These are phyloP conservation scores for Crotophaga sulcirostris DNA, from an alignment of 2,113 vertebrate species.

Conservation along the genomic window DNA sequence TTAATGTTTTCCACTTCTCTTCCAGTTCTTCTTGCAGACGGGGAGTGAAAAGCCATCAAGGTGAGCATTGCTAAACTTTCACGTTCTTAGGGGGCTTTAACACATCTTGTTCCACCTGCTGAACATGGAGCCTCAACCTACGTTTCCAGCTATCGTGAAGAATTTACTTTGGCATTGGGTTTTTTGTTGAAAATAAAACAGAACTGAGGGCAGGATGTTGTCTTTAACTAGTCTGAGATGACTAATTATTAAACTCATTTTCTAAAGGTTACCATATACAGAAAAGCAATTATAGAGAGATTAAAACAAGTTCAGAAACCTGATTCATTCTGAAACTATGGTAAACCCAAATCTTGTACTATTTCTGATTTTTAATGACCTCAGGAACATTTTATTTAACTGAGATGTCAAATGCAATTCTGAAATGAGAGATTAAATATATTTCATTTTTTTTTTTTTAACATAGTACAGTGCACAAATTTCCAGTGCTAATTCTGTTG, in stretches of 20 bases:
- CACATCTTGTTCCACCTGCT: background rate
- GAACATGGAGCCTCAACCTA: background rate
- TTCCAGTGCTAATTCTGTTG: conserved; percentile 55
- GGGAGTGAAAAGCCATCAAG: background rate
- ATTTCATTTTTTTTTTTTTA: background rate
- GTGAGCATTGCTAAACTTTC: background rate
- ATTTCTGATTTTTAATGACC: conserved; percentile 76
- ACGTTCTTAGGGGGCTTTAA: background rate
- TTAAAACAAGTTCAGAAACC: conserved; percentile 71
- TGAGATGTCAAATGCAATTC: conserved; percentile 68
- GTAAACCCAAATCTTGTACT: conserved; percentile 63
- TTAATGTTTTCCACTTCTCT: background rate
- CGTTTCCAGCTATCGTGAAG: background rate
- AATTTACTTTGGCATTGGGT: conserved; percentile 52
- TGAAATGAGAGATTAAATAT: conserved; percentile 66
- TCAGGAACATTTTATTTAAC: conserved; percentile 72
- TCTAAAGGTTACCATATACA: conserved; percentile 79
- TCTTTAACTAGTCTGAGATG: conserved; percentile 76
- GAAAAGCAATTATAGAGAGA: conserved; percentile 64
- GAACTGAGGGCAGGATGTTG: conserved; percentile 72
- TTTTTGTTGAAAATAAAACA: conserved; percentile 72
- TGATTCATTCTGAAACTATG: conserved; percentile 81
- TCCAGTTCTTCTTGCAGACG: background rate
- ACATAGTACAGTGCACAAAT: conserved; percentile 13
- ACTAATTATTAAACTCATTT: conserved; percentile 81